phyloP scores from a whole-genome alignment of 2,797 vertebrate species.

The Apogon talboti region DNA sequence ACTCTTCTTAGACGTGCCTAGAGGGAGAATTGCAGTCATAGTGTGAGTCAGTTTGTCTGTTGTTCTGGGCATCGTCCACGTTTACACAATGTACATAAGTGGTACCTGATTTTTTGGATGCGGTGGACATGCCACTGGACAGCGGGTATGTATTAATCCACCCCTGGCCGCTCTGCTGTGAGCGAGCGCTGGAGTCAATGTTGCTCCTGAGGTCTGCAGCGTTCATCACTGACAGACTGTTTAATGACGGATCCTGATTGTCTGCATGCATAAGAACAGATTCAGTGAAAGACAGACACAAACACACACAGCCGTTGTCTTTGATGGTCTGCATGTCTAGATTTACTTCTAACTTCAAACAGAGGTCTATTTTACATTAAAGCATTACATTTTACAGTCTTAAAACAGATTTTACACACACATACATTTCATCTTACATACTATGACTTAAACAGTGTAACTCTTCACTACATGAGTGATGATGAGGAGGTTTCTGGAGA shows the following conservation, averaged over 20 bases:
- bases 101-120: constrained; percentile 97
- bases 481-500: constrained; percentile 54
- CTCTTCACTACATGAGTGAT: constrained; percentile 44
- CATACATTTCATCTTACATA: not conserved
- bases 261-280: constrained; percentile 77
- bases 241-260: constrained; percentile 91
- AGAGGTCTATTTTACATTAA: too few species aligned
- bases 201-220: constrained; percentile 89
- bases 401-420: not conserved
- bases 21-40: not conserved
- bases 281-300: not conserved
- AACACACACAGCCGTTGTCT: not conserved
- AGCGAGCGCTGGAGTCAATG: constrained; percentile 91
- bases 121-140: constrained; percentile 97
- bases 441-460: constrained; percentile 15
- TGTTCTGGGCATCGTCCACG: not conserved
- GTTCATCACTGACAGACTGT: constrained; percentile 88
- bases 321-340: not conserved
- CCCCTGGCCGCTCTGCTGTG: constrained; percentile 93
- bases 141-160: constrained; percentile 99
- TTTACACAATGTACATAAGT: not conserved
- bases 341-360: too few species aligned
- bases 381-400: too few species aligned
- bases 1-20: constrained; percentile 95
- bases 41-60: too few species aligned